phyloP scores from a whole-genome alignment of 1,140 invertebrate species.

The Steinernema feltiae region DNA sequence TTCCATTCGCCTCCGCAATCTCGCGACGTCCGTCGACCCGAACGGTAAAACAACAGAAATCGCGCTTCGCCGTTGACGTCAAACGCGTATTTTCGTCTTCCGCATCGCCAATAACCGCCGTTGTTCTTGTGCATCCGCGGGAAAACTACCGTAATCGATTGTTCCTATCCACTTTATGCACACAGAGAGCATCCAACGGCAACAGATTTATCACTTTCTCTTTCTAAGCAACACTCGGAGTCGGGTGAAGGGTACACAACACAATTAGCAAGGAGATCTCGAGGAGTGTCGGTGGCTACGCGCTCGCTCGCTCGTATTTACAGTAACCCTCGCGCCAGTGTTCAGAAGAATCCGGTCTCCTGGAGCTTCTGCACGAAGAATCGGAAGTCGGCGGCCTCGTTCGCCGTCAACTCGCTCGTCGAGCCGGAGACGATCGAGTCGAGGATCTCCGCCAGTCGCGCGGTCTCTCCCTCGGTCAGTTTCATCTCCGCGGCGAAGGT shows the following conservation, averaged over 20 bases:
- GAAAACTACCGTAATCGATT: no score
- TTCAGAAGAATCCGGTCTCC: slow-evolving; percentile 80
- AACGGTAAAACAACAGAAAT: no score
- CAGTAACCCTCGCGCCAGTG: not conserved
- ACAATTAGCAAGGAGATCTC: not conserved
- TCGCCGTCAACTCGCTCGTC: slow-evolving; percentile 81
- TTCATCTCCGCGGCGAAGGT: slow-evolving; percentile 80
- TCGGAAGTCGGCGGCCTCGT: slow-evolving; percentile 88
- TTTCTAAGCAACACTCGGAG: slow-evolving; percentile 8
- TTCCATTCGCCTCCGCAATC: no score
- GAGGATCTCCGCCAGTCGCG: slow-evolving; percentile 84
- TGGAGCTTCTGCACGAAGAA: slow-evolving; percentile 93
- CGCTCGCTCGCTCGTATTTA: not conserved
- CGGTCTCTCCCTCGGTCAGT: slow-evolving; percentile 77
- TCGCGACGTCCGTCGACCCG: no score
- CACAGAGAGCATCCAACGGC: not conserved
- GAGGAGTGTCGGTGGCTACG: not conserved
- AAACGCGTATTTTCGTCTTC: no score
- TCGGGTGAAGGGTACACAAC: not conserved
- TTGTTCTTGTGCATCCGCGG: no score
- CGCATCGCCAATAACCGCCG: no score
- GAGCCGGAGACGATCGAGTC: slow-evolving; percentile 93
- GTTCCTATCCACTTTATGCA: not conserved
- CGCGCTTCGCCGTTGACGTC: no score
- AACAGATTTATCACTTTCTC: slow-evolving; percentile 15